phyloP scores from a whole-genome alignment of 1,140 invertebrate species.

The Leptopilina boulardi region DNA sequence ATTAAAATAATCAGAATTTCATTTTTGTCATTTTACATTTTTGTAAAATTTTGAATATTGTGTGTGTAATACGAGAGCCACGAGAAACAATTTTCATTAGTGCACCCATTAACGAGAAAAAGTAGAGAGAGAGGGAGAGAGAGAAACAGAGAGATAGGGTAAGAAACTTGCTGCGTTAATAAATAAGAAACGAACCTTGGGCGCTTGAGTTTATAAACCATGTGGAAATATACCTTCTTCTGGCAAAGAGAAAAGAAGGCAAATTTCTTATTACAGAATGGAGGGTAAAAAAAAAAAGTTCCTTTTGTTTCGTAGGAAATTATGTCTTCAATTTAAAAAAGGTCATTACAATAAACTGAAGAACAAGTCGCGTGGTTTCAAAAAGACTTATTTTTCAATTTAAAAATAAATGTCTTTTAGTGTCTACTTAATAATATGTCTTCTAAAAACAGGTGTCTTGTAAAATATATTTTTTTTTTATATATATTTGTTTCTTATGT shows the following conservation, averaged over 20 bases:
- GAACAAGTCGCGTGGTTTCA: background rate
- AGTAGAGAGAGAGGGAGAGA: too few relatives aligned
- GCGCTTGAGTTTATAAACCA: conserved; percentile 13
- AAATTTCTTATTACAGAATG: conserved; percentile 5
- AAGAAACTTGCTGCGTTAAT: conserved; percentile 13
- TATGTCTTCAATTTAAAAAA: background rate
- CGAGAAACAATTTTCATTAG: conserved; percentile 7
- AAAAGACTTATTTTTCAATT: background rate
- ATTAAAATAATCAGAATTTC: too few relatives aligned
- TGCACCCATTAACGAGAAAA: conserved; percentile 7
- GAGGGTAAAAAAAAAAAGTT: background rate
- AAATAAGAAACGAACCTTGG: conserved; percentile 13
- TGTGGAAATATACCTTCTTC: conserved; percentile 9
- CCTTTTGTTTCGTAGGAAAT: background rate
- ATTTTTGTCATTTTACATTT: background rate
- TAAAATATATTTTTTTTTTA: too few relatives aligned
- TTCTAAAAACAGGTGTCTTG: too few relatives aligned
- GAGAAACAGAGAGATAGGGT: too few relatives aligned
- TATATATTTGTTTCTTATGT: too few relatives aligned
- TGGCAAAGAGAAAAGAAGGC: conserved; percentile 9
- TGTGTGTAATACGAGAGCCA: background rate
- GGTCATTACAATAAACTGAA: conserved; percentile 1
- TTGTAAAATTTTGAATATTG: conserved; percentile 1
- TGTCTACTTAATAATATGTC: too few relatives aligned
- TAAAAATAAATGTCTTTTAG: too few relatives aligned